Percentiles rank a stretch among this genome's conserved stretches.
phyloP scores from a whole-genome alignment of 1,140 invertebrate species.

The Meloidogyne chitwoodi region DNA sequence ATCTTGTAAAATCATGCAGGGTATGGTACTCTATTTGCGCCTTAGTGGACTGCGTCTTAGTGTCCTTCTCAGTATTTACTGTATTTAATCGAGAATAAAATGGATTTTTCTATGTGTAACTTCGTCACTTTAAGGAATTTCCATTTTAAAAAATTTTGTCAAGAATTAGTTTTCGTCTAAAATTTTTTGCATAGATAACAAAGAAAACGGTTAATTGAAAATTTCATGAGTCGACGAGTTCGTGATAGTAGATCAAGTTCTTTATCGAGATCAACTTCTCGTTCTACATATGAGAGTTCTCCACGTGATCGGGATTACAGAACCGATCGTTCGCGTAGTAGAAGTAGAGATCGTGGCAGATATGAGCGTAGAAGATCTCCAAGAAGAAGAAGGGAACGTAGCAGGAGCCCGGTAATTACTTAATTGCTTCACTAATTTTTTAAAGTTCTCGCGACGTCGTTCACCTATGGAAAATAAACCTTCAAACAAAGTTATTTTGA shows the following conservation, averaged over 20 bases:
- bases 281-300: constrained; percentile 28
- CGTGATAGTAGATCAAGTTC: constrained; percentile 12
- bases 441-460: constrained; percentile 27
- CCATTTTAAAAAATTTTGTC: too few relatives aligned
- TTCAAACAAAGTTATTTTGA: constrained; percentile 36
- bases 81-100: too few relatives aligned
- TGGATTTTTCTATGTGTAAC: too few relatives aligned
- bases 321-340: constrained; percentile 19
- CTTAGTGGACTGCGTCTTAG: too few relatives aligned
- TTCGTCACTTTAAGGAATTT: too few relatives aligned
- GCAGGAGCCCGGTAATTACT: constrained; percentile 30
- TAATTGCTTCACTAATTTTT: constrained; percentile 15
- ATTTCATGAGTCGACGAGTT: background rate
- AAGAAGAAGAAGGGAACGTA: constrained; percentile 18
- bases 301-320: constrained; percentile 18
- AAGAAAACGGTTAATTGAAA: background rate
- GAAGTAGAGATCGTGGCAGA: constrained; percentile 21
- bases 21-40: too few relatives aligned
- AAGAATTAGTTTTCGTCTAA: background rate
- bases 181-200: background rate
- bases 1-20: too few relatives aligned
- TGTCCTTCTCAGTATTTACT: too few relatives aligned
- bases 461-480: constrained; percentile 21
- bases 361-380: background rate
- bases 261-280: constrained; percentile 26